Conservation (phyloP, 2,797 vertebrate species). For the Microcaecilia unicolor region DNA sequence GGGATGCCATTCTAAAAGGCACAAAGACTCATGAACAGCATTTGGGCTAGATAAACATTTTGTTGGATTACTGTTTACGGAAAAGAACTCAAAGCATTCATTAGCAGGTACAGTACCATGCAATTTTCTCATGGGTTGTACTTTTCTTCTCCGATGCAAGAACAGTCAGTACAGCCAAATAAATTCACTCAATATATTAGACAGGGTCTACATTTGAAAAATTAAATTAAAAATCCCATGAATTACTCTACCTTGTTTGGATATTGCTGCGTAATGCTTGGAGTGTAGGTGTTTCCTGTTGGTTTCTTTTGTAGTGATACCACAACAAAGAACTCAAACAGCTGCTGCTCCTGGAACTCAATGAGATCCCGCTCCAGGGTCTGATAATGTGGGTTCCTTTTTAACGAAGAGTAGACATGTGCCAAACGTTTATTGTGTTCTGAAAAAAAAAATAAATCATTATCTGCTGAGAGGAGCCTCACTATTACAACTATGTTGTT, state of each 20-base stretch:
- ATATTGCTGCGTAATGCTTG: constrained; percentile 90
- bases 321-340: constrained; percentile 93
- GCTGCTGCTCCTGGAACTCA: constrained; percentile 85
- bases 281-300: constrained; percentile 63
- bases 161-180: no score
- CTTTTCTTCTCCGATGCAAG: no score
- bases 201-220: no score
- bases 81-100: background rate
- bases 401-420: constrained; percentile 70
- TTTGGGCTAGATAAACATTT: background rate
- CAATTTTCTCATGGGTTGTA: background rate
- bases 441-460: constrained; percentile 13
- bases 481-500: no score
- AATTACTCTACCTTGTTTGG: constrained; percentile 73
- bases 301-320: constrained; percentile 83
- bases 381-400: constrained; percentile 78
- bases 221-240: no score
- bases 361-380: constrained; percentile 90
- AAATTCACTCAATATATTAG: no score
- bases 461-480: background rate
- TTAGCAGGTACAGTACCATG: background rate
- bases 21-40: background rate
- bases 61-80: background rate
- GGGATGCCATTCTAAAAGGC: no score
- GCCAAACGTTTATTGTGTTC: constrained; percentile 58